Base-by-base conservation (phyloP, 2,113 vertebrate species). In the Equus przewalskii region DNA sequence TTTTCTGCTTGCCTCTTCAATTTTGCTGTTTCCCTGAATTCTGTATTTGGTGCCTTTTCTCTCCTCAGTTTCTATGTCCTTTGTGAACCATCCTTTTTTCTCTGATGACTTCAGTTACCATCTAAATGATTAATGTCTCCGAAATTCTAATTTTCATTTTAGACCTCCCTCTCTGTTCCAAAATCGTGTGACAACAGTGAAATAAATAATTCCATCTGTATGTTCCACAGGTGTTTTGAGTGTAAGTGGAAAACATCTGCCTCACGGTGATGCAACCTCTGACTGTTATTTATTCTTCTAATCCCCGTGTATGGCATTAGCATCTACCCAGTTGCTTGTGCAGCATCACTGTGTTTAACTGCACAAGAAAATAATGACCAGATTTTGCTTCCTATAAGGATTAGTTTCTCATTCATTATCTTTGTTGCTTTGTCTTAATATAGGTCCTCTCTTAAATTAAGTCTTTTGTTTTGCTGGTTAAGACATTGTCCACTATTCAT, bases 101-200 rank as follows among this genome's bases (percentile, higher is more conserved):
- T 91, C 26, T 41, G 3, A 54, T 94, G 30, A 91, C 64, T 58
- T 94, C 19, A 67, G 6, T 79, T 36, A 72, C 56, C 65, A 81
- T 81, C 51, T 80, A 73, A 21, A 67, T 65, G 41, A 60, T 22
- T 80, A n/a, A 54, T 85, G 26, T 51, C 14, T 94, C 36, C 24
- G 75, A 87, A 56, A n/a, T 60, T 30, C 13, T 64, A 58, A n/a
- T 75, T 86, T 91, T 80, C 81, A 72, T 80, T 91, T 81, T 94
- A 81, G 46, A 86, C 30, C 18, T 91, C 24, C 46, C 73, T 64
- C 22, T 80, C 14, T 46, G 13, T 91, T 49, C 75, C 58, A 51
- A 56, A 75, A 60, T 67, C 26, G 60, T 81, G 56, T 51, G 65
- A 24, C 73, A 86, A 7, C n/a, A 30, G 49, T 73, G 65, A 54